A percentile compares a stretch with the other conserved stretches of the same genome.
Conservation (phyloP, 2,888 invertebrate species). For the Trichopria drosophilae region DNA sequence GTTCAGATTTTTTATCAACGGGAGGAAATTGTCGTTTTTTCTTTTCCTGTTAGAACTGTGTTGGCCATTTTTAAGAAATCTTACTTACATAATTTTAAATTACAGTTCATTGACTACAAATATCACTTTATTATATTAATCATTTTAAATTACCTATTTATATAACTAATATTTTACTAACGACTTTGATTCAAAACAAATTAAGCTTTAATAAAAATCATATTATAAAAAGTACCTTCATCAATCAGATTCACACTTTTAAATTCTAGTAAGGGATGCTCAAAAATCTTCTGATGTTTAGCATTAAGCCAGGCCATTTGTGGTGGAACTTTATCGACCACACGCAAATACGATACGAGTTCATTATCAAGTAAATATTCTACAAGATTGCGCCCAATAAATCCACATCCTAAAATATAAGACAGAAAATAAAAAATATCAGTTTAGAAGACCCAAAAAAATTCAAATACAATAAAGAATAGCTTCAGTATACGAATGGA, state of each 20-base stretch:
- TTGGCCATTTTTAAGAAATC: too few relatives aligned
- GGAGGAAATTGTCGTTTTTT: too few relatives aligned
- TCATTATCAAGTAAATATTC: slow-evolving; percentile 78
- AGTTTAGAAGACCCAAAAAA: neutral
- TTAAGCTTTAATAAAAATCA: slow-evolving; percentile 4
- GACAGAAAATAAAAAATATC: slow-evolving; percentile 20
- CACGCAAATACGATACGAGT: slow-evolving; percentile 73
- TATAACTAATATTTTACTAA: slow-evolving; percentile 8
- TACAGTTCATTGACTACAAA: neutral
- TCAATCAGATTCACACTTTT: slow-evolving; percentile 90
- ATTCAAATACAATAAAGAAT: neutral
- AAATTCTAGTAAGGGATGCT: slow-evolving; percentile 79
- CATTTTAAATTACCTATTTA: slow-evolving; percentile 10
- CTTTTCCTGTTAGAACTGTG: too few relatives aligned
- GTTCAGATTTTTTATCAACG: too few relatives aligned
- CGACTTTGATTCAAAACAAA: slow-evolving; percentile 1
- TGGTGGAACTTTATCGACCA: slow-evolving; percentile 92
- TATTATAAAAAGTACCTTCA: slow-evolving; percentile 64
- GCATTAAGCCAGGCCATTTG: slow-evolving; percentile 88
- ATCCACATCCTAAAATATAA: slow-evolving; percentile 79
- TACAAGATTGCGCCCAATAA: slow-evolving; percentile 87
- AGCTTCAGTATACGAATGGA: neutral
- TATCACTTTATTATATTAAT: slow-evolving; percentile 9
- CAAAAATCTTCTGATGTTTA: slow-evolving; percentile 72
- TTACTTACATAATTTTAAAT: too few relatives aligned